Evolutionary conservation across 2,113 vertebrate genomes (phyloP).

Genomic region (Silurus glanis): DNA sequence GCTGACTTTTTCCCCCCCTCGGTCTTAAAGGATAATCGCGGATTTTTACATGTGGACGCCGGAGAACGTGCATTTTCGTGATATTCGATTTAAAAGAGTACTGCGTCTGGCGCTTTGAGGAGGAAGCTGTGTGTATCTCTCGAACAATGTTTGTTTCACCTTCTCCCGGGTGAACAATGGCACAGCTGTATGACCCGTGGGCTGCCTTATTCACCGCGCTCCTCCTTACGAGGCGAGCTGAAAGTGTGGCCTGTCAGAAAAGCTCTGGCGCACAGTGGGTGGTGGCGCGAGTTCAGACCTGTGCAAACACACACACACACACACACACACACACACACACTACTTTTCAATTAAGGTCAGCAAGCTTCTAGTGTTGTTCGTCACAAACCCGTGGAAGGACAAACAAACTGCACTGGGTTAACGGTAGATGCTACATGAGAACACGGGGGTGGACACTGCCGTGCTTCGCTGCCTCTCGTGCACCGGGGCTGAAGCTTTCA

Average conservation of each 20-base stretch:
- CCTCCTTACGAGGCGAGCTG: conserved; percentile 39
- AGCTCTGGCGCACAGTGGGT: conserved; percentile 40
- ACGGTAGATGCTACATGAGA: conserved; percentile 46
- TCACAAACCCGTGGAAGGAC: conserved; percentile 68
- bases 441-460: conserved; percentile 6
- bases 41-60: conserved; percentile 59
- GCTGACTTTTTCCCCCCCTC: conserved; percentile 78
- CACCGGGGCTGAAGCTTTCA: neutral
- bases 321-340: conserved; percentile 48
- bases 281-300: conserved; percentile 42
- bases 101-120: neutral
- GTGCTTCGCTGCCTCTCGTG: neutral
- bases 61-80: neutral
- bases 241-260: conserved; percentile 38
- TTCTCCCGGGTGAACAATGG: conserved; percentile 42
- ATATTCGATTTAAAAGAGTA: neutral
- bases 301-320: conserved; percentile 54
- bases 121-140: conserved; percentile 1
- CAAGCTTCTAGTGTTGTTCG: conserved; percentile 56
- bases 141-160: conserved; percentile 42
- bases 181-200: conserved; percentile 40
- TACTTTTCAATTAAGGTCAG: conserved; percentile 58
- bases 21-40: conserved; percentile 71
- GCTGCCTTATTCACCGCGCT: conserved; percentile 33
- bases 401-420: conserved; percentile 64